Percentiles rank a stretch among this genome's conserved stretches.
phyloP scores from a whole-genome alignment of 2,888 invertebrate species.

The Scaptomyza caliginosa region DNA sequence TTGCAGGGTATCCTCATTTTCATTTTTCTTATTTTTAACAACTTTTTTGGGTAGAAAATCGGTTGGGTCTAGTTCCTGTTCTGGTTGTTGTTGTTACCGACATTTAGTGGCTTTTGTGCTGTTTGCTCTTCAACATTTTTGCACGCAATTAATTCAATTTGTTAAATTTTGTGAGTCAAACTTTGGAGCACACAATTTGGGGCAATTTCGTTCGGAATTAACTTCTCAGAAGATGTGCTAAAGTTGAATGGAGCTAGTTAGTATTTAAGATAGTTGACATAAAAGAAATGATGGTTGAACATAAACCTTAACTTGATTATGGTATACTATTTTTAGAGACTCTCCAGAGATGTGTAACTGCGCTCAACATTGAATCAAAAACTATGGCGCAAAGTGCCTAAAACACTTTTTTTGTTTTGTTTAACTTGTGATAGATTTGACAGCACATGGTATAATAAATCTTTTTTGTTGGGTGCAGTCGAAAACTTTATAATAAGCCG shows the following conservation, averaged over 20 bases:
- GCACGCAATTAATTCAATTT: slow-evolving; percentile 68
- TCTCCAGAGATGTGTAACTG: slow-evolving; percentile 2
- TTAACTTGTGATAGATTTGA: slow-evolving; percentile 14
- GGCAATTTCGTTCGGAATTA: slow-evolving; percentile 11
- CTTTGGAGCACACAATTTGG: slow-evolving; percentile 27
- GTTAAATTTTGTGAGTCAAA: slow-evolving; percentile 46
- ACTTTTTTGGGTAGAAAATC: slow-evolving; percentile 28
- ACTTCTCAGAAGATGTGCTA: slow-evolving; percentile 6
- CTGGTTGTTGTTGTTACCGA: slow-evolving; percentile 37
- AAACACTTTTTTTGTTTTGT: slow-evolving; percentile 28
- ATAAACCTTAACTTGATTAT: too few relatives aligned
- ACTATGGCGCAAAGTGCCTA: slow-evolving; percentile 15
- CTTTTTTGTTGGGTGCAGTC: neutral
- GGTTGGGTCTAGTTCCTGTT: slow-evolving; percentile 1
- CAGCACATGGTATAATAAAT: slow-evolving; percentile 16
- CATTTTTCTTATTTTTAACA: slow-evolving; percentile 17
- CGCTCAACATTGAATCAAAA: slow-evolving; percentile 6
- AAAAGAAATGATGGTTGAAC: neutral
- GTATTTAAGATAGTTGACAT: slow-evolving; percentile 11
- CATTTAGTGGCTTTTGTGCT: slow-evolving; percentile 58
- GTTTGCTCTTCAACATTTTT: slow-evolving; percentile 45
- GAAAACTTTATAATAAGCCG: slow-evolving; percentile 41
- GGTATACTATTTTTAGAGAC: too few relatives aligned
- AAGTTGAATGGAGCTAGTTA: slow-evolving; percentile 11
- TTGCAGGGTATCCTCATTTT: slow-evolving; percentile 17